These are phyloP conservation scores for Notiomystis cincta DNA, from an alignment of 2,113 vertebrate species.

Conservation along the genomic window DNA sequence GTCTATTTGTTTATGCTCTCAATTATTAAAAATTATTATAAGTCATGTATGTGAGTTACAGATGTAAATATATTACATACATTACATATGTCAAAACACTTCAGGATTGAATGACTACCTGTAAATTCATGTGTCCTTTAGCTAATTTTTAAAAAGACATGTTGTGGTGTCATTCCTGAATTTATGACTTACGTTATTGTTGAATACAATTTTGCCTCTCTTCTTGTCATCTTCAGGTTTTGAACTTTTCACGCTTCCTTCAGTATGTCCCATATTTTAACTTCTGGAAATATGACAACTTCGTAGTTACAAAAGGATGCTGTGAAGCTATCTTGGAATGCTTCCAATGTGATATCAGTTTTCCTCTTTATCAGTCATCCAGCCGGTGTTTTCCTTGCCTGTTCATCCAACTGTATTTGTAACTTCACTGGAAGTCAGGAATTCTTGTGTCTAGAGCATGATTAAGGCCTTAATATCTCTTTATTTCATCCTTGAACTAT, in stretches of 20 bases:
- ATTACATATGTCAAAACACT: not conserved
- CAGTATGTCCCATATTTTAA: not conserved
- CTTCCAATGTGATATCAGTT: not conserved
- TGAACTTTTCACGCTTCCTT: not conserved
- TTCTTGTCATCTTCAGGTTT: not conserved
- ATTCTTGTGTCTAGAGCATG: conserved; percentile 14
- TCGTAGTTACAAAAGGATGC: not conserved
- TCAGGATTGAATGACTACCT: not conserved
- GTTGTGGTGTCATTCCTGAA: not conserved
- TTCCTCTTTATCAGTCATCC: not conserved
- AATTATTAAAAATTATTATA: not conserved
- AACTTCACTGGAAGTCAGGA: conserved; percentile 22
- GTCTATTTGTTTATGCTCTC: not conserved
- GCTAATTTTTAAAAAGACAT: not conserved
- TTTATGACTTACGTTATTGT: not conserved
- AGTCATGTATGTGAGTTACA: not conserved
- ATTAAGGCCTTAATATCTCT: not conserved
- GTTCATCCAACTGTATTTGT: not conserved
- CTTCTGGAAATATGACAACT: not conserved
- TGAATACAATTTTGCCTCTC: not conserved
- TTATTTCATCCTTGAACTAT: not conserved
- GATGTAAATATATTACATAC: not conserved
- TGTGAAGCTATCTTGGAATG: not conserved
- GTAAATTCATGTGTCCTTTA: not conserved
- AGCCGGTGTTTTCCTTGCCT: not conserved